Percentiles rank a stretch among this genome's conserved stretches.
Evolutionary conservation across 2,888 invertebrate species (phyloP).

Genomic region (Microplitis manilae): DNA sequence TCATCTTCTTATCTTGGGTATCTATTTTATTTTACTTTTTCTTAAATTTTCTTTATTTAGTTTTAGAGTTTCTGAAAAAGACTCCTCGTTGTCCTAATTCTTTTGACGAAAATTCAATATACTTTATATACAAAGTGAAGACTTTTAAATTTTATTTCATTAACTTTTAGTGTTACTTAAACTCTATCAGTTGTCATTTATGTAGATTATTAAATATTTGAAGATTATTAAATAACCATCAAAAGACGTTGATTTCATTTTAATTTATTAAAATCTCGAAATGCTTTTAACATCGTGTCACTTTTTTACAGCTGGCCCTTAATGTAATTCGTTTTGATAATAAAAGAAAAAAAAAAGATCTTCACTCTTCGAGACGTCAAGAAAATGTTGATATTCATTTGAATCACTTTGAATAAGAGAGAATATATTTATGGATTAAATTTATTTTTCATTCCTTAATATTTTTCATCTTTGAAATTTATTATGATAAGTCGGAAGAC

Average conservation of each 20-base stretch:
- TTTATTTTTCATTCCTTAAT: neutral
- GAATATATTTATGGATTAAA: neutral
- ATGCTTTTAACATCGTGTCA: neutral
- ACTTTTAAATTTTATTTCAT: neutral
- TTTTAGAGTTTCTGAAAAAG: neutral
- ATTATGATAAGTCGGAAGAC: neutral
- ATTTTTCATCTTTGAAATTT: neutral
- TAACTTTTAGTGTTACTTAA: neutral
- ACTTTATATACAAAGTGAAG: neutral
- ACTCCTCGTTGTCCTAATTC: constrained; percentile 18
- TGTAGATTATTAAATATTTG: neutral
- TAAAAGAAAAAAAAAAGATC: neutral
- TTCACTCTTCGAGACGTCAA: neutral
- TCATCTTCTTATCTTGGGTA: constrained; percentile 8
- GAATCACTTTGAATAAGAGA: neutral
- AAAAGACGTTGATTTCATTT: neutral
- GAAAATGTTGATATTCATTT: neutral
- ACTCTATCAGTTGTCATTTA: neutral
- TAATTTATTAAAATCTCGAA: neutral
- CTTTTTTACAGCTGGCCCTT: neutral
- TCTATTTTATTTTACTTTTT: constrained; percentile 5
- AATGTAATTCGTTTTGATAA: neutral
- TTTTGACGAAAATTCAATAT: constrained; percentile 41
- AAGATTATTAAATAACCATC: neutral
- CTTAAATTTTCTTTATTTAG: neutral